Evolutionary conservation across 2,888 invertebrate species (phyloP).

Genomic region (Stenolophus ochropezus): DNA sequence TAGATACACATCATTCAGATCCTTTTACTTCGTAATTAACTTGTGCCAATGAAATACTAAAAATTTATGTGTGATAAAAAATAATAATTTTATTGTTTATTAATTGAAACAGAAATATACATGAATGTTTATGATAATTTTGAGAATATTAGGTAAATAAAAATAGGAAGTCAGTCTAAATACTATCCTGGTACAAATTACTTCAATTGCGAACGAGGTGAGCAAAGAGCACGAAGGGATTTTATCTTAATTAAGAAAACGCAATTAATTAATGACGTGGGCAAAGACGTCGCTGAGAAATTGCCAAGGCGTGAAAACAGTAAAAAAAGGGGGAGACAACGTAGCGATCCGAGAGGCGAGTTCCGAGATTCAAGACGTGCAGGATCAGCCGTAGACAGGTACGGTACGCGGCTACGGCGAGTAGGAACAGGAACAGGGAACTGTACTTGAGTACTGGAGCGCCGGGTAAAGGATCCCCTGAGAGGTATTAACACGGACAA

Average conservation of each 20-base stretch:
- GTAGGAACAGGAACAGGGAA: background rate
- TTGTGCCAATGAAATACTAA: too few relatives aligned
- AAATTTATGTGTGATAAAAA: too few relatives aligned
- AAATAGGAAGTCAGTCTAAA: background rate
- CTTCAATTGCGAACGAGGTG: conserved; percentile 22
- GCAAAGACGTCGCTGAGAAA: conserved; percentile 67
- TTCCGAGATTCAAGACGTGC: conserved; percentile 23
- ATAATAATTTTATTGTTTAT: too few relatives aligned
- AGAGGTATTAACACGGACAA: conserved; percentile 72
- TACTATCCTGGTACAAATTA: conserved; percentile 42
- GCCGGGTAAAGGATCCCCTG: conserved; percentile 69
- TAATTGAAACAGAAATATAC: too few relatives aligned
- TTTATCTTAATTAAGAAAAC: conserved; percentile 68
- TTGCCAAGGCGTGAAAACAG: conserved; percentile 67
- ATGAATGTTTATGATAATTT: too few relatives aligned
- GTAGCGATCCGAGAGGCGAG: background rate
- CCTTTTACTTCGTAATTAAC: too few relatives aligned
- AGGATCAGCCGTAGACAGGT: conserved; percentile 26
- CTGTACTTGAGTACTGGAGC: conserved; percentile 62
- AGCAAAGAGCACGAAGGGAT: conserved; percentile 61
- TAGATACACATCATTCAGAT: too few relatives aligned
- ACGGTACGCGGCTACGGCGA: background rate
- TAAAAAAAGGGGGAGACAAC: conserved; percentile 62
- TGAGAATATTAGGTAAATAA: too few relatives aligned
- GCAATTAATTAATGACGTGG: conserved; percentile 69